phyloP scores from a whole-genome alignment of 1,140 invertebrate species.

The Brachionus calyciflorus region DNA sequence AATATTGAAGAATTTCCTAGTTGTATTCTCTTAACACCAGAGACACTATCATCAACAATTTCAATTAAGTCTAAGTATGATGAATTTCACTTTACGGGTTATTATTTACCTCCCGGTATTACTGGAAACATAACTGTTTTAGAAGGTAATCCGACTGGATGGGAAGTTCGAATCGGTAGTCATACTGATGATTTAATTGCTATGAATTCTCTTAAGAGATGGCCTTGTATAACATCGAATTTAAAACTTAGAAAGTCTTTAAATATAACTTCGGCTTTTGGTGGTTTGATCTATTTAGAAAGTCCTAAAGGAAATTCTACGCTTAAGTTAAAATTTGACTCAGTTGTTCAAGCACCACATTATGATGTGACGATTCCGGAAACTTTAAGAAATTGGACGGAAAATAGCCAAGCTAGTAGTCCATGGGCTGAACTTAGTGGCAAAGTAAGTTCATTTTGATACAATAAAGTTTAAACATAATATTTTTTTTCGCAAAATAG shows the following conservation, averaged over 20 bases:
- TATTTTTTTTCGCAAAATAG: too few species aligned
- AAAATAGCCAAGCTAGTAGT: neutral
- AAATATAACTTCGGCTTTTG: conserved; percentile 1
- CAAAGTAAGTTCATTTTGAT: conserved; percentile 9
- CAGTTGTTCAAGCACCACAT: neutral
- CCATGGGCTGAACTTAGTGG: conserved; percentile 39
- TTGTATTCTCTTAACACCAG: neutral
- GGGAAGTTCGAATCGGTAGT: conserved; percentile 27
- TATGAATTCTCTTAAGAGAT: neutral
- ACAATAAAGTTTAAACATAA: too few species aligned
- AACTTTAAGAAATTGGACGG: neutral
- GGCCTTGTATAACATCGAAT: neutral
- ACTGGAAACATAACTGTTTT: neutral
- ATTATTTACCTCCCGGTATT: neutral
- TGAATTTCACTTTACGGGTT: conserved; percentile 39
- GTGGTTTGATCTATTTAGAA: conserved; percentile 33
- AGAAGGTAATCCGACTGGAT: conserved; percentile 28
- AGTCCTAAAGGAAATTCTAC: conserved; percentile 28
- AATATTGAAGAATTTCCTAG: conserved; percentile 42
- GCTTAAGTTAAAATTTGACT: conserved; percentile 22
- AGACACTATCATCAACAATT: neutral
- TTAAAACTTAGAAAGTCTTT: conserved; percentile 13
- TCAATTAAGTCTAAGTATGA: conserved; percentile 12
- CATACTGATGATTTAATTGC: neutral
- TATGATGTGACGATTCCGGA: conserved; percentile 29